Evolutionary conservation across 2,888 invertebrate genomes (phyloP).

Genomic region (Cryptophagus acutangulus): DNA sequence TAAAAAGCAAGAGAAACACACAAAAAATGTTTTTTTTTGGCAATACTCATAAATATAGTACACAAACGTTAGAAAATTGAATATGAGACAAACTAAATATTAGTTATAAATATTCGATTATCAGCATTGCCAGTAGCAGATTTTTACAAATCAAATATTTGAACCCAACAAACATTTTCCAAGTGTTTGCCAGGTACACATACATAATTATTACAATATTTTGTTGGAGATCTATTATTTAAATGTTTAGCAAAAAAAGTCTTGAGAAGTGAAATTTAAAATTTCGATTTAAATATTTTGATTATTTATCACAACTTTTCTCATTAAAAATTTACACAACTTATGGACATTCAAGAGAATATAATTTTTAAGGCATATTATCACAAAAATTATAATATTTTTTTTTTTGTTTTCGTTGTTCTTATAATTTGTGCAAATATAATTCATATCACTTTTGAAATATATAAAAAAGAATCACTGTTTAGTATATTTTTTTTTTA

Average conservation of each 20-base stretch:
- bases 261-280: slow-evolving; percentile 6
- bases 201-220: slow-evolving; percentile 6
- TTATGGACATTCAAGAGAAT: slow-evolving; percentile 26
- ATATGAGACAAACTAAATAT: slow-evolving; percentile 28
- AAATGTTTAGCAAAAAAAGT: slow-evolving; percentile 7
- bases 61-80: not conserved
- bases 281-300: slow-evolving; percentile 11
- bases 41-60: slow-evolving; percentile 22
- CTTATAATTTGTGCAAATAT: slow-evolving; percentile 15
- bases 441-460: too few species aligned
- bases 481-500: not conserved
- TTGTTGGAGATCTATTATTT: slow-evolving; percentile 5
- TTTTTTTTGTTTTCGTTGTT: not conserved
- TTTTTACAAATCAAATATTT: not conserved
- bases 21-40: slow-evolving; percentile 23
- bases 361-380: slow-evolving; percentile 29
- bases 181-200: slow-evolving; percentile 5
- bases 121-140: slow-evolving; percentile 22
- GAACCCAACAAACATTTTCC: slow-evolving; percentile 17
- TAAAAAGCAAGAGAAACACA: slow-evolving; percentile 28
- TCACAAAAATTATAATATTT: slow-evolving; percentile 26
- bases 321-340: too few species aligned
- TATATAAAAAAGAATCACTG: too few species aligned
- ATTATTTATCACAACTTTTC: not conserved
- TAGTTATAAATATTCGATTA: slow-evolving; percentile 24